Base-by-base conservation (phyloP, 2,113 vertebrate species). In the Zosterops borbonicus region DNA sequence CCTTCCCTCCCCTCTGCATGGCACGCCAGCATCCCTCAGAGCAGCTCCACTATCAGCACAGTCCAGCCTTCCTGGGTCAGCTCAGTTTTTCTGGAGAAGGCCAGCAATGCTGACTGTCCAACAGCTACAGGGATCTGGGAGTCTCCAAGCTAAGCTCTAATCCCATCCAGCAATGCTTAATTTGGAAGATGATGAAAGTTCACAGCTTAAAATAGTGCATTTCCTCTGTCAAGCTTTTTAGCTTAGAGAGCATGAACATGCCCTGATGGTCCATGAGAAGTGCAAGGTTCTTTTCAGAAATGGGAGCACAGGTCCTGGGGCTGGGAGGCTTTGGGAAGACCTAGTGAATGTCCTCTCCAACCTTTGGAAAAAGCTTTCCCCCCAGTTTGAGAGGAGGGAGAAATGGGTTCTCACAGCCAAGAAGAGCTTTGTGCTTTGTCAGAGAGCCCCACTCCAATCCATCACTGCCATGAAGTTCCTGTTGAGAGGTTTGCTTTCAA, bases 101-200 rank as follows among this genome's bases (percentile, higher is more conserved):
- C 52, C 89, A 83, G 49, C 69, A 37, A 11, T 6, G 3, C 78
- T 50, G 70, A 35, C 44, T 68, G 56, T 35, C 83, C 77, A 94
- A 53, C 74, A 89, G 46, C 84, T 88, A 60, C 69, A 82, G 58
- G 18, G 47, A 64, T n/a, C 86, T 5, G 29, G 44, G 44, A 87
- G 46, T n/a, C 50, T 80, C 73, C 58, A 24, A 58, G 46, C 77
- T 89, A 53, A 90, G 19, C 74, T 67, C 83, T 76, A 70, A 88
- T 85, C 80, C 80, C 46, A 74, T 78, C 87, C 73, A 87, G 31
- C 19, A 6, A 19, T 1, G 35, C 83, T 92, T 74, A 65, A 84
- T 79, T 91, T 94, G 83, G 83, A 87, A 89, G 80, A 92, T 85
- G 60, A 93, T 83, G 89, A 27, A 94, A 91, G 89, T 79, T 73